These are phyloP conservation scores for Helogale parvula DNA, from an alignment of 2,113 vertebrate species.

Conservation along the genomic window DNA sequence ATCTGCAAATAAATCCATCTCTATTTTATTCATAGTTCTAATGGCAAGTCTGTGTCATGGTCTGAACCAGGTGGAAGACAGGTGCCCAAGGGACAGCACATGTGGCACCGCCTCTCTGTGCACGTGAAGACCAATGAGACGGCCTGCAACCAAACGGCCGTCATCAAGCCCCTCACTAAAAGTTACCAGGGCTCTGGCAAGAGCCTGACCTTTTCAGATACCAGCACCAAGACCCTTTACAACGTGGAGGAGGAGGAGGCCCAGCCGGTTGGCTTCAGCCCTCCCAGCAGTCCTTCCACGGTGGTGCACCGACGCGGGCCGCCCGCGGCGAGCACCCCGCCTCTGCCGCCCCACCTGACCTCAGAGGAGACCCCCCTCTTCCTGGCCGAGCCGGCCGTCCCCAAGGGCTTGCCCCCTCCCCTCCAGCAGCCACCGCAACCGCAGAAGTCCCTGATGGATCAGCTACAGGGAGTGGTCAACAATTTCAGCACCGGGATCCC, in stretches of 20 bases:
- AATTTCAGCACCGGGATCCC: conserved; percentile 88
- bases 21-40: conserved; percentile 99
- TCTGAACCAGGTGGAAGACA: conserved; percentile 99
- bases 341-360: conserved; percentile 75
- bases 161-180: conserved; percentile 99
- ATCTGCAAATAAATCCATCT: conserved; percentile 88
- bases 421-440: conserved; percentile 76
- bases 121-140: conserved; percentile 98
- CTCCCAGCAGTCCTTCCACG: conserved; percentile 86
- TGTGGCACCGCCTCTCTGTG: conserved; percentile 99
- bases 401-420: conserved; percentile 82
- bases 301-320: conserved; percentile 86
- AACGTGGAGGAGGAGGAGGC: conserved; percentile 90
- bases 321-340: conserved; percentile 65
- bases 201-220: conserved; percentile 91
- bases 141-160: conserved; percentile 98
- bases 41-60: conserved; percentile 99
- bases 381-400: conserved; percentile 83
- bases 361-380: conserved; percentile 84
- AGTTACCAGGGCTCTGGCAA: conserved; percentile 92
- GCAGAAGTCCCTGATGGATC: conserved; percentile 86
- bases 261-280: conserved; percentile 86
- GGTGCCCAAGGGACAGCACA: conserved; percentile 95
- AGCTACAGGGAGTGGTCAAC: conserved; percentile 88
- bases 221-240: conserved; percentile 92